phyloP scores from a whole-genome alignment of 1,140 invertebrate species.

The Micrasema longulum region DNA sequence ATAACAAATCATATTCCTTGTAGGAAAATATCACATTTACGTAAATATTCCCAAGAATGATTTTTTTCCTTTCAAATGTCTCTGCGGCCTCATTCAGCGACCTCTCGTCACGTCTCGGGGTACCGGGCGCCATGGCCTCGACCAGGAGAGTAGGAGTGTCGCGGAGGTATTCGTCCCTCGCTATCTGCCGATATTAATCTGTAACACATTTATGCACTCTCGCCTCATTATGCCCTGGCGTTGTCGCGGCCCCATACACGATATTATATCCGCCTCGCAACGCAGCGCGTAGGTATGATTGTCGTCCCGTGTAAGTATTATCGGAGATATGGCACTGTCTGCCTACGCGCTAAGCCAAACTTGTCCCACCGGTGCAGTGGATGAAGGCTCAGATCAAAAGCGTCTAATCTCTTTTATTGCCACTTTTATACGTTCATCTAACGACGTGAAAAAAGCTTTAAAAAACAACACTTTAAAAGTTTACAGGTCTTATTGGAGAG shows the following conservation, averaged over 20 bases:
- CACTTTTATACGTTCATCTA: background rate
- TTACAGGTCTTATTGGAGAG: no score
- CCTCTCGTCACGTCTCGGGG: conserved; percentile 4
- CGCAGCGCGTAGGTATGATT: conserved; percentile 47
- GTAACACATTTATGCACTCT: conserved; percentile 55
- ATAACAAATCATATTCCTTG: no score
- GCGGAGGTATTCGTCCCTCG: conserved; percentile 36
- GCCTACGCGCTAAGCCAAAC: conserved; percentile 47
- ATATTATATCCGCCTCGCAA: conserved; percentile 41
- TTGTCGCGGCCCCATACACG: conserved; percentile 40
- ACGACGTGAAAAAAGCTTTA: no score
- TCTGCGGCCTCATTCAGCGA: background rate
- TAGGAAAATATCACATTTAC: no score
- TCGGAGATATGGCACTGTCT: conserved; percentile 49
- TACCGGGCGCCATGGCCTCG: conserved; percentile 12
- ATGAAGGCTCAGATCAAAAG: conserved; percentile 16
- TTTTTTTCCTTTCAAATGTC: background rate
- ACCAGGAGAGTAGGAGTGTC: conserved; percentile 35
- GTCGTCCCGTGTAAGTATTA: conserved; percentile 51
- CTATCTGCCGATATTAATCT: conserved; percentile 54
- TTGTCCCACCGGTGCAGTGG: conserved; percentile 37
- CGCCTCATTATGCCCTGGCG: conserved; percentile 48
- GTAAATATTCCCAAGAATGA: no score
- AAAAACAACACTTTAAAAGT: no score
- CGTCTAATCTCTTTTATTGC: conserved; percentile 8